These are phyloP conservation scores for Sycobia sp. DNA, from an alignment of 1,140 invertebrate species.

Conservation along the genomic window DNA sequence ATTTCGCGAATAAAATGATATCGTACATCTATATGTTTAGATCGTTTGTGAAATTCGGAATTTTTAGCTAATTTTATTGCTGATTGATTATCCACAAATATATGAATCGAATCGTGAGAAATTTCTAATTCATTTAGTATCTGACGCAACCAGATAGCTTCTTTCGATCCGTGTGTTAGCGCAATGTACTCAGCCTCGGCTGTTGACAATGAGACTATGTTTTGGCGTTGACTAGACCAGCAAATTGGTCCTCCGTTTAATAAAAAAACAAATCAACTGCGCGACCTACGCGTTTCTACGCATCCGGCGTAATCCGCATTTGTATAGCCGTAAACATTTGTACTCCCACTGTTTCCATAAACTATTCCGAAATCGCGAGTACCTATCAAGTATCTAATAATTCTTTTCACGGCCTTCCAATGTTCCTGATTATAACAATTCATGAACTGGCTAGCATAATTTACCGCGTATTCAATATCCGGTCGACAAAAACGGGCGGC, in stretches of 20 bases:
- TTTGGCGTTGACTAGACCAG: constrained; percentile 27
- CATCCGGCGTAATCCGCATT: not conserved
- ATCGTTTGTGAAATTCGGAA: constrained; percentile 47
- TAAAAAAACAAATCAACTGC: not conserved
- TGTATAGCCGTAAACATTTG: not conserved
- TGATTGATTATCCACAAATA: constrained; percentile 41
- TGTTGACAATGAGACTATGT: constrained; percentile 16
- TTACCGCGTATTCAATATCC: constrained; percentile 26
- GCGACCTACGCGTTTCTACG: not conserved
- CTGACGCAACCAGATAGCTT: no score
- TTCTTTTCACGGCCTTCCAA: constrained; percentile 34
- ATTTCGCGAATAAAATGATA: constrained; percentile 47
- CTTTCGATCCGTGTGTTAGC: no score
- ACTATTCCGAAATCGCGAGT: constrained; percentile 10
- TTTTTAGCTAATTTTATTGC: constrained; percentile 48
- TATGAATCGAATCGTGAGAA: not conserved
- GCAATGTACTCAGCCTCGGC: no score
- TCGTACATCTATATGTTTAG: constrained; percentile 53
- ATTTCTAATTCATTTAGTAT: no score
- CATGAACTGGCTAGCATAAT: constrained; percentile 6
- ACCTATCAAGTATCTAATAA: no score
- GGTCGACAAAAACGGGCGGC: constrained; percentile 41
- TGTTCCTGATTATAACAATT: constrained; percentile 9
- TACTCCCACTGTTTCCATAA: constrained; percentile 9
- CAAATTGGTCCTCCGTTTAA: constrained; percentile 14